Base-by-base conservation (phyloP, 2,113 vertebrate species). In the Strigops habroptila region DNA sequence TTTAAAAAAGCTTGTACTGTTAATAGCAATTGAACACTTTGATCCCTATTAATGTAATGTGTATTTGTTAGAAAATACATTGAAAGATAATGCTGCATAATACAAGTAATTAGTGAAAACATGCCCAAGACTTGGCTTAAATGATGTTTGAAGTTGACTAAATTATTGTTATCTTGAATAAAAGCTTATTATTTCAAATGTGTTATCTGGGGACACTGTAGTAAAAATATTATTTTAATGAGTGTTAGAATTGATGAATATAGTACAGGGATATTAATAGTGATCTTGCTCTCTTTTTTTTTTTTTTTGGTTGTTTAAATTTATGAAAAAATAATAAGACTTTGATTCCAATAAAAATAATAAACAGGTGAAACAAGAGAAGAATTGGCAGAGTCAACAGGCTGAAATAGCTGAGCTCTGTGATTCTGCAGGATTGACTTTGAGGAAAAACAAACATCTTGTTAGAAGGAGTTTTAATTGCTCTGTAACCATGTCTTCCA, bases 401-500 rank as follows among this genome's bases (percentile, higher is more conserved):
- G 63, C 48, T 87, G 91, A 69, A 35, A 64, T 4, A n/a, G 33
- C 25, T 4, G 27, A 43, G 35, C 35, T 24, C 51, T 31, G 4
- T 5, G 24, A 27, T 70, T 39, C 28, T 15, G 18, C 39, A 71
- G 43, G 18, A 31, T 39, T 22, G 4, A 0, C 43, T 57, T 35
- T 1, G 8, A 7, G 10, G 48, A 65, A 33, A 5, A 28, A 12
- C 18, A 28, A 13, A 14, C 2, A 0, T 31, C 8, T n/a, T 89
- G 1, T 53, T 23, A 23, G 33, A 57, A 62, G 44, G 33, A 59
- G 22, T 51, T 70, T 76, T 11, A 94, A 84, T 67, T 65, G 22
- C 52, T 95, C 25, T 94, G 22, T 70, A 12, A 88, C 76, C 9
- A 3, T 95, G 3, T 76, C 88, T 97, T 76, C 90, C 95, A 99